phyloP scores from a whole-genome alignment of 1,140 invertebrate genomes.

The Rhyacophila brunnea region DNA sequence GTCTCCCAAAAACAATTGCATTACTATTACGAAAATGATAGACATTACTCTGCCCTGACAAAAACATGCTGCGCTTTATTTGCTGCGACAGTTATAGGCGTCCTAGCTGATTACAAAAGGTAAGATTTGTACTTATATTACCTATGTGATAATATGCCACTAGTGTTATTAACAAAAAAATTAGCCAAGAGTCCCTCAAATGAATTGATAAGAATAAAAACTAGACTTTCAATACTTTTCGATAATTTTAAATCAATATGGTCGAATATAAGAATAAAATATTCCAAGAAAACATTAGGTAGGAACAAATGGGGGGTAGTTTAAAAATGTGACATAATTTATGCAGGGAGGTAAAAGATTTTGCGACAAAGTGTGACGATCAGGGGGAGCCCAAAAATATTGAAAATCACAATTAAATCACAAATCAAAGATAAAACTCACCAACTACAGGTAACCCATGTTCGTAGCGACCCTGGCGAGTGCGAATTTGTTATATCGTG shows the following conservation, averaged over 20 bases:
- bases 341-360: too few relatives aligned
- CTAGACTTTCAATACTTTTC: neutral
- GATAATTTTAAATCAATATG: neutral
- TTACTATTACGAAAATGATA: constrained; percentile 4
- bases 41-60: constrained; percentile 5
- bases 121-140: constrained; percentile 3
- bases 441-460: too few relatives aligned
- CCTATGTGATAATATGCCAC: neutral
- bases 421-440: too few relatives aligned
- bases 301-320: too few relatives aligned
- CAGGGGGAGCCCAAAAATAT: too few relatives aligned
- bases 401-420: too few relatives aligned
- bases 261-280: neutral
- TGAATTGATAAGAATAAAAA: neutral
- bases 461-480: too few relatives aligned
- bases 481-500: too few relatives aligned
- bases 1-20: constrained; percentile 11
- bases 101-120: constrained; percentile 25
- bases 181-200: neutral
- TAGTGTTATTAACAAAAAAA: neutral
- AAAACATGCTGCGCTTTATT: constrained; percentile 26
- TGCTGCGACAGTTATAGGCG: constrained; percentile 22
- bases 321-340: too few relatives aligned
- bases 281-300: too few relatives aligned
- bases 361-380: too few relatives aligned